phyloP scores from a whole-genome alignment of 2,113 vertebrate species.

The Sigmodon hispidus region DNA sequence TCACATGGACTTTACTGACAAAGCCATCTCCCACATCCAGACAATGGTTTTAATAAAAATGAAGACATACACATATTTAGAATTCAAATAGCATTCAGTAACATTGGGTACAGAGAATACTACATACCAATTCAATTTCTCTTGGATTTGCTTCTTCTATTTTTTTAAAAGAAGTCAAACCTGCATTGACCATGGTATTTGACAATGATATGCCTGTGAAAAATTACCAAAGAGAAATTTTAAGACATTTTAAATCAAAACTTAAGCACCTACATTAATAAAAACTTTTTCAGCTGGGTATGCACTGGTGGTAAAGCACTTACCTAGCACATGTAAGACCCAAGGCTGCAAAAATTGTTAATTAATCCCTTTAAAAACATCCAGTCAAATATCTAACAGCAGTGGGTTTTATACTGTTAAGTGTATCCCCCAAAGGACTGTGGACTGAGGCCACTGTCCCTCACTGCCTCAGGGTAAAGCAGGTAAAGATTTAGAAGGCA shows the following conservation, averaged over 20 bases:
- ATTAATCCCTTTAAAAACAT: neutral
- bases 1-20: neutral
- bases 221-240: slow-evolving; percentile 72
- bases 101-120: slow-evolving; percentile 52
- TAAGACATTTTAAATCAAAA: slow-evolving; percentile 50
- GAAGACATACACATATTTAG: slow-evolving; percentile 53
- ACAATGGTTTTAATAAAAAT: slow-evolving; percentile 40
- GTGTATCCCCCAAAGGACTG: neutral
- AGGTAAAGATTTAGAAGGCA: neutral
- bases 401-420: neutral
- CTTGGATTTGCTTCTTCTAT: slow-evolving; percentile 94
- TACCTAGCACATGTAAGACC: neutral
- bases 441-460: neutral
- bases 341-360: neutral
- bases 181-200: slow-evolving; percentile 96
- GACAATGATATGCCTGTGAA: slow-evolving; percentile 92
- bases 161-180: slow-evolving; percentile 95
- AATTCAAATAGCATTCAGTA: slow-evolving; percentile 39
- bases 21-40: neutral
- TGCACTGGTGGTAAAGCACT: neutral
- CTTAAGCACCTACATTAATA: slow-evolving; percentile 49
- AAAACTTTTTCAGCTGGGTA: slow-evolving; percentile 25
- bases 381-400: slow-evolving; percentile 23
- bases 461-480: neutral
- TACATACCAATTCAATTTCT: slow-evolving; percentile 94